Base-by-base conservation (phyloP, 2,113 vertebrate species). In the Rutilus rutilus region DNA sequence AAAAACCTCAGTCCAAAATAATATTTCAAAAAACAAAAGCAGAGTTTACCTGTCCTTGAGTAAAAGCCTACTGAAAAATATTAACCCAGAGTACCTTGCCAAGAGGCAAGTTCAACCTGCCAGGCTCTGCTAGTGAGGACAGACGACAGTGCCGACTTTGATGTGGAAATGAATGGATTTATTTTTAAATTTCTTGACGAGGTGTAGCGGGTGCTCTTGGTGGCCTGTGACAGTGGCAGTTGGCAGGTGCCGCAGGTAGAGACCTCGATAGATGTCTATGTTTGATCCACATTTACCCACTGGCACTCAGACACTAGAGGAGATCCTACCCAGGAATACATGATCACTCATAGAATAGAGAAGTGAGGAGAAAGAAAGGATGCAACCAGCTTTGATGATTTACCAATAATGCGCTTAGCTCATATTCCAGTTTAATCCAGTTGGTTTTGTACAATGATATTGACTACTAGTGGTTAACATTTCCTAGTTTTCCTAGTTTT, bases 101-200 rank as follows among this genome's bases (percentile, higher is more conserved):
- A 91, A 92, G 92, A 92, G 92, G 86, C 67, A 91, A 93, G 89
- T 94, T 95, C 94, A 95, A 95, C 95, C 95, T 95, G 76, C 93
- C 93, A 91, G 62, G 92, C 92, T 89, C 91, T 92, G 65, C 74
- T 78, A 86, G 75, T 15, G 87, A 91, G 91, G 87, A 87, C 92
- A 88, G 90, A 91, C 73, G 87, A 92, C 89, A 87, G 89, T 91
- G 91, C 87, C 89, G 91, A 65, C 91, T 97, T 96, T 97, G 94
- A 96, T 96, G 95, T 96, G 96, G 93, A 96, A 96, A 96, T 95
- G 89, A 95, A 92, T 77, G 64, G 64, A 88, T 90, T 90, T 91
- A 93, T 93, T 92, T 93, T 92, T 92, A 93, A 92, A 94, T 94
- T 95, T 94, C 94, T 93, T 94, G 95, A 93, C 94, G 93, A 94